Percentiles rank a stretch among this genome's conserved stretches.
These are phyloP conservation scores for Hybognathus amarus DNA, from an alignment of 2,797 vertebrate species.

Conservation along the genomic window DNA sequence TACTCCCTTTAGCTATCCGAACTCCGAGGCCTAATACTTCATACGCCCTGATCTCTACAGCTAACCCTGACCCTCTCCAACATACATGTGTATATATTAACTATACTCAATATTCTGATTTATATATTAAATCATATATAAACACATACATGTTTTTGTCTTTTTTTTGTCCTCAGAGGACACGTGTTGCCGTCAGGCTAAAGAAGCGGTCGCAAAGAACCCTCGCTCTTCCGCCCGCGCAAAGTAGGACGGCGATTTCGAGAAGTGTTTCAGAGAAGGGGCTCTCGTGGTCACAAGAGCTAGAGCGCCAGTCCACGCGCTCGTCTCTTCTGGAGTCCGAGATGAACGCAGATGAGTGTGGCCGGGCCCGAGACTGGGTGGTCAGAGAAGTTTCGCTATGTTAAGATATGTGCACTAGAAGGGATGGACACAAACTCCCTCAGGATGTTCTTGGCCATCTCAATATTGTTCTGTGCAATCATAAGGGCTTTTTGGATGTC, in stretches of 20 bases:
- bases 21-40: slow-evolving; percentile 42
- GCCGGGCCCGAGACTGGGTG: slow-evolving; percentile 44
- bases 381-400: slow-evolving; percentile 79
- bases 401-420: slow-evolving; percentile 89
- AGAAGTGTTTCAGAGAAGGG: slow-evolving; percentile 17
- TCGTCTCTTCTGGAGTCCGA: slow-evolving; percentile 49
- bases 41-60: slow-evolving; percentile 11
- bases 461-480: slow-evolving; percentile 98
- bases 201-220: slow-evolving; percentile 20
- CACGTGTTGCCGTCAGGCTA: slow-evolving; percentile 46
- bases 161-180: slow-evolving; percentile 64
- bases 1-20: slow-evolving; percentile 37
- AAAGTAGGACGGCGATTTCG: slow-evolving; percentile 22
- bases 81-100: slow-evolving; percentile 80
- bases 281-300: slow-evolving; percentile 6
- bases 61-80: slow-evolving; percentile 59
- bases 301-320: slow-evolving; percentile 4
- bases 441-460: slow-evolving; percentile 99
- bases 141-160: slow-evolving; percentile 67
- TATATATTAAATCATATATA: slow-evolving; percentile 85
- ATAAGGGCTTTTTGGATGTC: slow-evolving; percentile 99
- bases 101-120: slow-evolving; percentile 80
- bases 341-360: slow-evolving; percentile 55
- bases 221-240: background rate
- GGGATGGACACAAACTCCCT: slow-evolving; percentile 96